Evolutionary conservation across 2,797 vertebrate species (phyloP).

Genomic region (Chelonia mydas): DNA sequence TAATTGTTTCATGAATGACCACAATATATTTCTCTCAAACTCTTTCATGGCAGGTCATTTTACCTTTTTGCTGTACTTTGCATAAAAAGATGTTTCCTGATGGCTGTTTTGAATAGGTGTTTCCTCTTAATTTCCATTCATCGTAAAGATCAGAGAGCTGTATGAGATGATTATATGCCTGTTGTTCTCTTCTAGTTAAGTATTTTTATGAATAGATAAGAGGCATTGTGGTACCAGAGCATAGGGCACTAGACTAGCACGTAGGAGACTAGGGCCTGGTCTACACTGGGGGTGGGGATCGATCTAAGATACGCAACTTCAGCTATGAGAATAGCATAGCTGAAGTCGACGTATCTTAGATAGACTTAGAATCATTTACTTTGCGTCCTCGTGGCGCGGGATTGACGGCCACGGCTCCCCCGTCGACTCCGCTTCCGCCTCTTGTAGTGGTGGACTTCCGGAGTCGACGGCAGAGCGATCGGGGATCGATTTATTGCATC

Average conservation of each 20-base stretch:
- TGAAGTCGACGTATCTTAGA: too few relatives aligned
- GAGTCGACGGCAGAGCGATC: too few relatives aligned
- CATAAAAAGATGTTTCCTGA: slow-evolving; percentile 2
- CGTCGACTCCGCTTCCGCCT: too few relatives aligned
- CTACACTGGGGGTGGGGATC: too few relatives aligned
- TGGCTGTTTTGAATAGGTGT: slow-evolving; percentile 12
- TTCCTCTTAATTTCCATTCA: slow-evolving; percentile 51
- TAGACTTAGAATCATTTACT: too few relatives aligned
- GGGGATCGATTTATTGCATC: too few relatives aligned
- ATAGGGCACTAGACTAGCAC: slow-evolving; percentile 44
- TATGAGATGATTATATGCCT: slow-evolving; percentile 52
- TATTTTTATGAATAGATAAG: slow-evolving; percentile 22
- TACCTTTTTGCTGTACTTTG: neutral
- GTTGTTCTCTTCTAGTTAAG: slow-evolving; percentile 38
- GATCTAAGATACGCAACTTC: too few relatives aligned
- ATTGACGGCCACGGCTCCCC: too few relatives aligned
- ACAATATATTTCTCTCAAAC: neutral
- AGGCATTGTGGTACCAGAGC: slow-evolving; percentile 65
- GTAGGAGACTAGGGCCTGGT: neutral
- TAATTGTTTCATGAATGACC: neutral
- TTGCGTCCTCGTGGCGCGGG: too few relatives aligned
- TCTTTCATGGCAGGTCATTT: neutral
- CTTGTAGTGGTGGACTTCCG: too few relatives aligned
- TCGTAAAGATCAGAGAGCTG: slow-evolving; percentile 67
- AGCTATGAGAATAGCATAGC: too few relatives aligned